Evolutionary conservation across 2,888 invertebrate species (phyloP), one percentile per base, ranked within the genome.

Genomic region (Cyrtodaria siliqua): DNA sequence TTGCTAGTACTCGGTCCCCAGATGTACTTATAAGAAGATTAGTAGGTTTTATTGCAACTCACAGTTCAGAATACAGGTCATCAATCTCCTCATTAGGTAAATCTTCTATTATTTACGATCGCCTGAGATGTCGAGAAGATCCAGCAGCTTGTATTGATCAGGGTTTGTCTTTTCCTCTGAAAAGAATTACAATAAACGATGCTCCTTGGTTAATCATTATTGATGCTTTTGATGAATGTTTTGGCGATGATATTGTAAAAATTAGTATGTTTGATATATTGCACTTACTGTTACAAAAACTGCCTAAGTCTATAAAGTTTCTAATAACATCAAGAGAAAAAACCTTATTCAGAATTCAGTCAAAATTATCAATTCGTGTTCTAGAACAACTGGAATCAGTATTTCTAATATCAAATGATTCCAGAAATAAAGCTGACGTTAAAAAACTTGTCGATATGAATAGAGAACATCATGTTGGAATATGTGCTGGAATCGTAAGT

Each of bases 201-300:
- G 29, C 16, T 9, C 18, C 18, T 2, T 47, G 47, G 47, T 33
- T 69, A 8, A 8, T 69, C n/a, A 47, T 52, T 2, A 62, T 69
- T 24, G 69, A 69, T 47, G 69, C 61, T 42, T 55, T 61, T 12
- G 69, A 69, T 42, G 69, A 69, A 38, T 69, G 69, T 47, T 47
- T 24, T 29, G 47, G 42, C 18, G 9, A 33, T 27, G 27, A 47
- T 27, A 61, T 29, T 3, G 50, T 40, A 24, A 24, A 29, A 47
- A 61, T 55, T 27, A 6, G 3, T 16, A 47, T 69, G 14, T 4
- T 33, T 27, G n/a, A 55, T 38, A 3, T 62, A n/a, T 29, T 70
- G 14, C 27, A 12, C 6, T 24, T n/a, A 23, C n/a, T 62, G 14
- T 18, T 62, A 12, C 18, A 20, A 50, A 16, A 33, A 12, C 27